Percentiles rank a stretch among this genome's conserved stretches.
phyloP scores from a whole-genome alignment of 1,140 invertebrate genomes.

The Trichoplusia ni region DNA sequence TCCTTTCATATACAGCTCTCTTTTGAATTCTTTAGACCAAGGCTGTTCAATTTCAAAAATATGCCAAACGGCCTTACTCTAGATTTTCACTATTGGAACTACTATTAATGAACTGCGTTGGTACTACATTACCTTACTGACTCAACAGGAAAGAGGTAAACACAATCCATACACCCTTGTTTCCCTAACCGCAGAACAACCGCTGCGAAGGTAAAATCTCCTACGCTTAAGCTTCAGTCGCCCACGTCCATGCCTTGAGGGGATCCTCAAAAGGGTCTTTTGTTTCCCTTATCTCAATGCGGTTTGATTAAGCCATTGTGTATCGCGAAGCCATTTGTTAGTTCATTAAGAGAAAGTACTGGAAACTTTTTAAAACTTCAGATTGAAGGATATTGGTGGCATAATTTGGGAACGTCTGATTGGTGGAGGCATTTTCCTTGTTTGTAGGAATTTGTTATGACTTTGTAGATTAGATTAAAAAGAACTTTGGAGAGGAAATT shows the following conservation, averaged over 20 bases:
- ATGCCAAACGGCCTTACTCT: no score
- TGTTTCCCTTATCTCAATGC: slow-evolving; percentile 63
- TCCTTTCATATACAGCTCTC: no score
- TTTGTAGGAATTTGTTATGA: slow-evolving; percentile 9
- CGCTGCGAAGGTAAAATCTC: not conserved
- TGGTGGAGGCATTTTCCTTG: slow-evolving; percentile 8
- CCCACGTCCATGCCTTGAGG: slow-evolving; percentile 27
- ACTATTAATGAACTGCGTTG: no score
- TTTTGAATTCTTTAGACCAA: no score
- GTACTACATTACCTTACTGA: no score
- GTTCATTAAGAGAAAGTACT: slow-evolving; percentile 42
- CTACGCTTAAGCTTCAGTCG: no score
- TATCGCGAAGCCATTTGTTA: slow-evolving; percentile 59
- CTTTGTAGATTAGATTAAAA: slow-evolving; percentile 12
- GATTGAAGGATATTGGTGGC: slow-evolving; percentile 20
- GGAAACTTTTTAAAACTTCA: slow-evolving; percentile 26
- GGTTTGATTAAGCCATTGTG: slow-evolving; percentile 65
- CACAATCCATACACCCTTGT: no score
- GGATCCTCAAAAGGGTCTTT: slow-evolving; percentile 45
- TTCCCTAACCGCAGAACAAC: no score
- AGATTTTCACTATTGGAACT: no score
- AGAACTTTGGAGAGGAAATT: not conserved
- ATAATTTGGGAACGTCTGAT: not conserved
- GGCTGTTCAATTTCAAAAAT: no score
- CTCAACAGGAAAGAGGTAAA: no score